Conservation (phyloP, 2,797 vertebrate genomes). For the Furcifer pardalis region DNA sequence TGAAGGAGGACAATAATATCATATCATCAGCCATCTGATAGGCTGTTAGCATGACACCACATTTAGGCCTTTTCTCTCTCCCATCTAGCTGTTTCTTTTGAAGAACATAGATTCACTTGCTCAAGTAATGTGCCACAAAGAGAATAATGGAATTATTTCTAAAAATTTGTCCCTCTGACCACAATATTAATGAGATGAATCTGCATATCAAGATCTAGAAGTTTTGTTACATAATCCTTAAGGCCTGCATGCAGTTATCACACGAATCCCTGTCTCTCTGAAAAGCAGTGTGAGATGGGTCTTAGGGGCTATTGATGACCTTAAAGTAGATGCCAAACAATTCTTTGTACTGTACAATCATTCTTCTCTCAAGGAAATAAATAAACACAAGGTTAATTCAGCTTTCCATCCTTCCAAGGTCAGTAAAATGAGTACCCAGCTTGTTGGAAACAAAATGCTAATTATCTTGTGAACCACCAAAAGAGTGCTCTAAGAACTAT, state of each 20-base stretch:
- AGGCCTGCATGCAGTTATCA: not conserved
- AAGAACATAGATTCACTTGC: not conserved
- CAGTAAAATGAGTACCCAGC: too few species aligned
- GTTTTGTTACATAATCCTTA: not conserved
- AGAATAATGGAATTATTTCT: not conserved
- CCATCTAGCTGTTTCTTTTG: not conserved
- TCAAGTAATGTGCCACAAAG: too few species aligned
- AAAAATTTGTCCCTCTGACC: not conserved
- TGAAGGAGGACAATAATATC: too few species aligned
- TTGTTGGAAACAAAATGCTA: too few species aligned
- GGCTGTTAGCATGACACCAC: not conserved
- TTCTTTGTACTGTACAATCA: not conserved
- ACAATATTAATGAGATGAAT: not conserved
- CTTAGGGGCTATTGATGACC: not conserved
- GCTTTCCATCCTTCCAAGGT: too few species aligned
- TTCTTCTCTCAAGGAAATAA: not conserved
- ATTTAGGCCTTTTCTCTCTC: not conserved
- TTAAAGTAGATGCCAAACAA: not conserved
- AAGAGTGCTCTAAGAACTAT: too few species aligned
- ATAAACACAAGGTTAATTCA: too few species aligned
- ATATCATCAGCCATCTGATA: too few species aligned
- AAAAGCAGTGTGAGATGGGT: not conserved
- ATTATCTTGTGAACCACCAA: too few species aligned
- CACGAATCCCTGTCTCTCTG: not conserved
- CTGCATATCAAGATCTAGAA: not conserved